Evolutionary conservation across 2,888 invertebrate genomes (phyloP).

Genomic region (Caenorhabditis drosophilae): DNA sequence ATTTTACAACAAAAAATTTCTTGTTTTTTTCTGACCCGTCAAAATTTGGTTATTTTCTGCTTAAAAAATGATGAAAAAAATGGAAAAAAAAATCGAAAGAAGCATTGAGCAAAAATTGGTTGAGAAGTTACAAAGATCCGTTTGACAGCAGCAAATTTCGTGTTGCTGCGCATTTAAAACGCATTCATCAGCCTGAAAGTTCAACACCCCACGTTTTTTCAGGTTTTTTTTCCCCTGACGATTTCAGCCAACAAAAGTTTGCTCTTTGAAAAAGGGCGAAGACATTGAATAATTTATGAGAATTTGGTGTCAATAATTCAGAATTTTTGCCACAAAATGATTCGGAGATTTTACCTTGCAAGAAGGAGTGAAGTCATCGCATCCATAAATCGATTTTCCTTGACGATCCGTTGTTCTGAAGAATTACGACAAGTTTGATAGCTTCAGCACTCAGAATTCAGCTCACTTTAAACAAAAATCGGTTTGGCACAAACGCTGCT

Average conservation of each 20-base stretch:
- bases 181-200: constrained; percentile 34
- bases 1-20: constrained; percentile 1
- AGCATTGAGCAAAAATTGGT: constrained; percentile 1
- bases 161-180: constrained; percentile 29
- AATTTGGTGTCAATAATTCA: too few species aligned
- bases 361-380: constrained; percentile 38
- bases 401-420: constrained; percentile 27
- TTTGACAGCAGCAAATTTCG: constrained; percentile 34
- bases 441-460: neutral
- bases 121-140: constrained; percentile 27
- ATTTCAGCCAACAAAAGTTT: neutral
- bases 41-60: neutral
- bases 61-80: too few species aligned
- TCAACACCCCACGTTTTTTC: neutral
- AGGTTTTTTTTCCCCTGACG: too few species aligned
- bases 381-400: constrained; percentile 34
- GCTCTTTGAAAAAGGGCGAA: too few species aligned
- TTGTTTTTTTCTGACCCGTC: too few species aligned
- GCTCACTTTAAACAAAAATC: constrained; percentile 39
- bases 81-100: too few species aligned
- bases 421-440: neutral
- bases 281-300: too few species aligned
- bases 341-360: too few species aligned
- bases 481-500: constrained; percentile 36
- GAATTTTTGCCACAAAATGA: too few species aligned